A percentile compares a stretch with the other conserved stretches of the same genome.
These are phyloP conservation scores for Labeo calbasu DNA, from an alignment of 2,797 vertebrate genomes.

Conservation along the genomic window DNA sequence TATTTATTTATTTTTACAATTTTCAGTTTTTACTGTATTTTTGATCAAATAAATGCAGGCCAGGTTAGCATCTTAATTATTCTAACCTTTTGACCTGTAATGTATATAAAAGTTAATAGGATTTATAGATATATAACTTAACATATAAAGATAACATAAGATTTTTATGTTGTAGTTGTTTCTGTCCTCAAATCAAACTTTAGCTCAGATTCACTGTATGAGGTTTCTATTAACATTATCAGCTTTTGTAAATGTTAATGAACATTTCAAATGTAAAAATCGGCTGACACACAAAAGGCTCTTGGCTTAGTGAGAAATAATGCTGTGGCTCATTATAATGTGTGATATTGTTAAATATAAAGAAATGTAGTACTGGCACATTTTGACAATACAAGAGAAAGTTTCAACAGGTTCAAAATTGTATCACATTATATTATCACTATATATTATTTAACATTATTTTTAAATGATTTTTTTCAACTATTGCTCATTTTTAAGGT, in stretches of 20 bases:
- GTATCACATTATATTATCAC: too few relatives aligned
- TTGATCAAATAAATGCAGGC: not conserved
- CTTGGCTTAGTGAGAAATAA: not conserved
- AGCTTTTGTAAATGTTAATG: not conserved
- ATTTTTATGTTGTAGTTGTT: not conserved
- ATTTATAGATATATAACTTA: not conserved
- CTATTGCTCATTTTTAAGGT: not conserved
- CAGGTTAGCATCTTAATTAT: not conserved
- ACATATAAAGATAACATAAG: too few relatives aligned
- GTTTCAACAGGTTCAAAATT: not conserved
- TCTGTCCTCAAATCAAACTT: not conserved
- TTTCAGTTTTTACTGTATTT: not conserved
- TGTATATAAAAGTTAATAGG: not conserved
- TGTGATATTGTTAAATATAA: not conserved
- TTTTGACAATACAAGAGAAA: not conserved
- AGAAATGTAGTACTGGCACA: not conserved
- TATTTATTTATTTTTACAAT: too few relatives aligned
- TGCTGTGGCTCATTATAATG: not conserved
- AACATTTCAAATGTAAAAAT: not conserved
- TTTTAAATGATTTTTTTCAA: not conserved
- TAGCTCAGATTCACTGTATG: not conserved
- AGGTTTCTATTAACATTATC: not conserved
- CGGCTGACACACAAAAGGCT: not conserved
- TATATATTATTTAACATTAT: too few relatives aligned
- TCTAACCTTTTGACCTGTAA: not conserved